Percentiles rank a stretch among this genome's conserved stretches.
Conservation (phyloP, 2,797 vertebrate species). For the Gymnopithys bicolor region DNA sequence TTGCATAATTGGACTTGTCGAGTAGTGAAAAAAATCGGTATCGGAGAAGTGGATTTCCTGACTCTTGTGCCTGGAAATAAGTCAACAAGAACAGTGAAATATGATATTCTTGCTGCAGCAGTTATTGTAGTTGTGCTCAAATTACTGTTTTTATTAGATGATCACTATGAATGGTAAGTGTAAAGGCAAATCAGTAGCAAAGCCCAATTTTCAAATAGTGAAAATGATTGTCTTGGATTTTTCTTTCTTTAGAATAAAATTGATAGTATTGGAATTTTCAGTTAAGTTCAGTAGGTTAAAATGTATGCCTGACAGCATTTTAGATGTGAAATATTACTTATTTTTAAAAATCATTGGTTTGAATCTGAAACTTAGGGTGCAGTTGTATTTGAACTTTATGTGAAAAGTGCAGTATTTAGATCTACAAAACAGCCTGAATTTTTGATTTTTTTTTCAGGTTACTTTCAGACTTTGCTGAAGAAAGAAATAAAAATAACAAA, state of each 20-base stretch:
- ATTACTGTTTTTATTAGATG: slow-evolving; percentile 88
- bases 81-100: slow-evolving; percentile 71
- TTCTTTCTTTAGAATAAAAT: background rate
- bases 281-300: background rate
- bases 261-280: background rate
- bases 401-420: background rate
- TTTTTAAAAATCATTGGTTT: background rate
- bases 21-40: slow-evolving; percentile 74
- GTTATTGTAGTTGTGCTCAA: slow-evolving; percentile 88
- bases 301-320: background rate
- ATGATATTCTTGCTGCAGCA: slow-evolving; percentile 87
- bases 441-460: slow-evolving; percentile 61
- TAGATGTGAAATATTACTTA: background rate
- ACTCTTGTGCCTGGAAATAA: slow-evolving; percentile 75
- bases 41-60: slow-evolving; percentile 73
- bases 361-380: background rate
- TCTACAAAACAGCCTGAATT: background rate
- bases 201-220: background rate
- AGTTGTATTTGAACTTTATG: background rate
- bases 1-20: slow-evolving; percentile 83
- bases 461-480: slow-evolving; percentile 69
- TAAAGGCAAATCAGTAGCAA: background rate
- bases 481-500: slow-evolving; percentile 64
- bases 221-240: background rate
- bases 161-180: slow-evolving; percentile 87